Percentiles rank a stretch among this genome's conserved stretches.
phyloP scores from a whole-genome alignment of 2,797 vertebrate genomes.

The Oophaga sylvatica region DNA sequence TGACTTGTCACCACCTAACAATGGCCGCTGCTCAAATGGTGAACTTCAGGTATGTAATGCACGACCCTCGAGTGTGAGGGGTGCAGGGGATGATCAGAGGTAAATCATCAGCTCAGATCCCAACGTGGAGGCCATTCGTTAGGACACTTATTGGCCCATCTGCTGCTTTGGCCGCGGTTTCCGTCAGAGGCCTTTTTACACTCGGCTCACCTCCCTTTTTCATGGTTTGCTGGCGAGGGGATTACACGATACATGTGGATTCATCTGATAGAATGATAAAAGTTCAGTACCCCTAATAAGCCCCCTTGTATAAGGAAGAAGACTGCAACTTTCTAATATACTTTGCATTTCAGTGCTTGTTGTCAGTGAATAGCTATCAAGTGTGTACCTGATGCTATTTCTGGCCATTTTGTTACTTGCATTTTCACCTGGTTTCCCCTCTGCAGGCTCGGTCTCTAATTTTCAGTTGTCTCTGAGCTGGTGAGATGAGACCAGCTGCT shows the following conservation, averaged over 20 bases:
- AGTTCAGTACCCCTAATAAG: background rate
- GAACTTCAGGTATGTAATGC: background rate
- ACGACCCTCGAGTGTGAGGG: background rate
- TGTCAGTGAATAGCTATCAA: background rate
- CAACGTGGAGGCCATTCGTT: background rate
- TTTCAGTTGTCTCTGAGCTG: too few species aligned
- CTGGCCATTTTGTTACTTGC: too few species aligned
- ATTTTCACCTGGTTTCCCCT: too few species aligned
- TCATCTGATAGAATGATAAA: background rate
- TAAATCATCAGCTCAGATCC: background rate
- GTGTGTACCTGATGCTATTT: too few species aligned
- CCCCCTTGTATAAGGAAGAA: background rate
- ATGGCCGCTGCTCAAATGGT: conserved; percentile 3
- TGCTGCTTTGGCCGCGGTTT: background rate
- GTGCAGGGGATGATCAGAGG: conserved; percentile 20
- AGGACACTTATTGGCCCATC: conserved; percentile 3
- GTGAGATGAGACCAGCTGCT: too few species aligned
- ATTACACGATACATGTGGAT: background rate
- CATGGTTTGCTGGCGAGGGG: too few species aligned
- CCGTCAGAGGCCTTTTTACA: background rate
- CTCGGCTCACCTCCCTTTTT: background rate
- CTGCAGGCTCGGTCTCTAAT: too few species aligned
- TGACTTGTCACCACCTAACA: background rate
- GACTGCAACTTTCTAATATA: background rate
- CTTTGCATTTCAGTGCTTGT: background rate